Evolutionary conservation across 2,888 invertebrate species (phyloP).

Genomic region (Xanthia togata): DNA sequence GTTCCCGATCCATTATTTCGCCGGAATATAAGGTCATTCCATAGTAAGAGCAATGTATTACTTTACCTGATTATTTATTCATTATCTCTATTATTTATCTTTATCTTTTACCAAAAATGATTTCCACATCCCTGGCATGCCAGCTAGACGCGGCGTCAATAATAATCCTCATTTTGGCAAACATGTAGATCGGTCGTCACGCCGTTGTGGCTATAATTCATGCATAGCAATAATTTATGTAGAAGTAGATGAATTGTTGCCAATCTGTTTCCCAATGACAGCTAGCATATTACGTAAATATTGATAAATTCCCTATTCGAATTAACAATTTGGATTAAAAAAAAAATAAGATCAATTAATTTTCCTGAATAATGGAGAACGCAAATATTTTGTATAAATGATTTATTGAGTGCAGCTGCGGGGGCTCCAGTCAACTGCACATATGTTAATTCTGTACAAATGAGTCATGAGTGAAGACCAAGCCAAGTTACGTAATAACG

Average conservation of each 20-base stretch:
- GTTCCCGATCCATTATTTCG: conserved; percentile 68
- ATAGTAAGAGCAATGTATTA: conserved; percentile 36
- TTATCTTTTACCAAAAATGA: conserved; percentile 31
- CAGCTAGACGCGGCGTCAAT: conserved; percentile 52
- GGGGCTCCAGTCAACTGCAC: conserved; percentile 77
- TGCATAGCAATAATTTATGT: conserved; percentile 78
- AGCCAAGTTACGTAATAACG: conserved; percentile 84
- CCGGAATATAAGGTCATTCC: conserved; percentile 49
- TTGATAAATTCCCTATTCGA: conserved; percentile 30
- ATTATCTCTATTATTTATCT: background rate
- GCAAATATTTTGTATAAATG: conserved; percentile 60
- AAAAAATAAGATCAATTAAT: background rate
- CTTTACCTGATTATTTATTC: conserved; percentile 39
- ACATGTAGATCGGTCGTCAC: conserved; percentile 71
- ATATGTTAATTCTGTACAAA: conserved; percentile 82
- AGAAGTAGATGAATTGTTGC: conserved; percentile 76
- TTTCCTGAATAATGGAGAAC: conserved; percentile 27
- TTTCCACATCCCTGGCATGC: conserved; percentile 35
- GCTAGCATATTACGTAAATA: conserved; percentile 38
- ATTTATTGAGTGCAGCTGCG: conserved; percentile 80
- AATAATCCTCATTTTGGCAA: conserved; percentile 82
- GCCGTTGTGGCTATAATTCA: conserved; percentile 72
- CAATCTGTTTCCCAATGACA: conserved; percentile 70
- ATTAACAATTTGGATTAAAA: conserved; percentile 17
- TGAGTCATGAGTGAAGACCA: conserved; percentile 81